Evolutionary conservation across 1,140 invertebrate genomes (phyloP).

Genomic region (Drosophila teissieri): DNA sequence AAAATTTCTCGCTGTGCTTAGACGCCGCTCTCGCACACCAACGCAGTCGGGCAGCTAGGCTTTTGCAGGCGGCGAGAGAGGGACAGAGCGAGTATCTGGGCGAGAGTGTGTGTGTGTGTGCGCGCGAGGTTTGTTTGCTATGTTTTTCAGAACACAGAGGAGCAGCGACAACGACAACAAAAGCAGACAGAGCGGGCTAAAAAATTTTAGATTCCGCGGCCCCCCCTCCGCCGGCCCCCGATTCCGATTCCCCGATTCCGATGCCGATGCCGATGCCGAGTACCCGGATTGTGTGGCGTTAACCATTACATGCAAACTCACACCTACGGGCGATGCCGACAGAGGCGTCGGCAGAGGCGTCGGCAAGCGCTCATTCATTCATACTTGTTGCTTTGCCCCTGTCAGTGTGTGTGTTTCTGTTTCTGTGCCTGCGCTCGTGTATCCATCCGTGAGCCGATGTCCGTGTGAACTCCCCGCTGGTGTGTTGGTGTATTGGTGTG

Average conservation of each 20-base stretch:
- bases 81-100: slow-evolving; percentile 15
- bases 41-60: slow-evolving; percentile 30
- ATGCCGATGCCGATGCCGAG: background rate
- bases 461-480: slow-evolving; percentile 6
- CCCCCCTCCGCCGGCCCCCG: background rate
- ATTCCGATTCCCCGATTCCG: too few relatives aligned
- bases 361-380: slow-evolving; percentile 60
- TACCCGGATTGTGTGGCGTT: slow-evolving; percentile 61
- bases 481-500: slow-evolving; percentile 11
- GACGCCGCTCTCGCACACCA: slow-evolving; percentile 35
- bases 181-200: slow-evolving; percentile 37
- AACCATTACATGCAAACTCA: slow-evolving; percentile 80
- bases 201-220: slow-evolving; percentile 23
- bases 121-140: slow-evolving; percentile 60
- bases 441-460: background rate
- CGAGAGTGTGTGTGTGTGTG: slow-evolving; percentile 29
- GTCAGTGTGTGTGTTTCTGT: slow-evolving; percentile 11
- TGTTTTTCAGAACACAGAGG: slow-evolving; percentile 57
- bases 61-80: slow-evolving; percentile 33
- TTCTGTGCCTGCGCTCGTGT: slow-evolving; percentile 4
- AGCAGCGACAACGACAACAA: slow-evolving; percentile 14
- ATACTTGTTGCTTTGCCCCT: slow-evolving; percentile 56
- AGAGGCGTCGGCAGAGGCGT: slow-evolving; percentile 13
- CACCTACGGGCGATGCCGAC: slow-evolving; percentile 55
- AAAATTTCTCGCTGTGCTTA: slow-evolving; percentile 76